Base-by-base conservation (phyloP, 2,888 invertebrate species). In the Netelia virgata region DNA sequence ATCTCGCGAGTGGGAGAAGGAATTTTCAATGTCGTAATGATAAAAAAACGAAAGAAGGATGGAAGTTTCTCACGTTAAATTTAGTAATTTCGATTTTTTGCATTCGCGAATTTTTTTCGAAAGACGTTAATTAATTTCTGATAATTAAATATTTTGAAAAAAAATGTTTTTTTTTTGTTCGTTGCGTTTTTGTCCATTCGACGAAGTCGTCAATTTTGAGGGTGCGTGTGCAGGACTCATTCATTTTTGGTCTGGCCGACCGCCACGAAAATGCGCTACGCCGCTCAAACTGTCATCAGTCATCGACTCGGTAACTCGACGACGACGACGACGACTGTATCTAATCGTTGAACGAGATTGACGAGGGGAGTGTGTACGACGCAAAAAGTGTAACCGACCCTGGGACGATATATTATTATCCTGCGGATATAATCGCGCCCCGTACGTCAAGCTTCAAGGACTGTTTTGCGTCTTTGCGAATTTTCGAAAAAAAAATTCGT, bases 391-490 rank as follows among this genome's bases (percentile, higher is more conserved):
- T 68, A 16, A 73, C 57, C 47, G 69, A 74, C 61, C 23, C 61
- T 63, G 61, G 43, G 18, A 47, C 23, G 57, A 55, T 64, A 28
- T 28, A 82, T 76, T 82, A 47, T 75, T 76, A 63, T 74, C 10
- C 53, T 50, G 16, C 36, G 61, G 36, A 47, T 47, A 41, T 61
- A 69, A 68, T 20, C 10, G 10, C 74, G 23, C 68, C 68, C 74
- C 53, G 28, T 53, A 75, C 74, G 80, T 81, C 66, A 68, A 80
- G 5, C 64, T 47, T 59, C 80, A 74, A 81, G 80, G 74, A 23
- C 74, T 55, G 23, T 9, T 36, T 3, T 20, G 1, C 10, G 10
- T 63, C 20, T 36, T 18, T 11, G 10, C 1, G 14, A 47, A 47
- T 47, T 47, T 47, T 47, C 11, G 3, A 47, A 47, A 47, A 47